These are phyloP conservation scores for Pseudachorutes palmiensis DNA, from an alignment of 1,140 invertebrate genomes.

Conservation along the genomic window DNA sequence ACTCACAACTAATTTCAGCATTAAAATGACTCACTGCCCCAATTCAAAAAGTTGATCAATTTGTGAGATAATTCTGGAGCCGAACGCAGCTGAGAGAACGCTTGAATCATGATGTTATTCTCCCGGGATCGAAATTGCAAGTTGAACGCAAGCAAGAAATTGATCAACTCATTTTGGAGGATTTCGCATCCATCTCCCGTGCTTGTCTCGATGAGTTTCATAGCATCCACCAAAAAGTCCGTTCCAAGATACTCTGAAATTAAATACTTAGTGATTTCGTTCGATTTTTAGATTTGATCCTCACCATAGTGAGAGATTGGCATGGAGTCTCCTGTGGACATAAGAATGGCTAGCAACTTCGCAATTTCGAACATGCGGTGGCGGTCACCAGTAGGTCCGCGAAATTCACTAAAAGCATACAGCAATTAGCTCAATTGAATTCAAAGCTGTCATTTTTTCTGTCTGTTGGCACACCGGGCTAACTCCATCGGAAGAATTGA, in stretches of 20 bases:
- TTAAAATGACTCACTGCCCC: constrained; percentile 60
- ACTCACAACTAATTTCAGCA: background rate
- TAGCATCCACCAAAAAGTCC: constrained; percentile 66
- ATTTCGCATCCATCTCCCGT: constrained; percentile 67
- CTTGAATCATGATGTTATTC: constrained; percentile 67
- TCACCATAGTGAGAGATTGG: constrained; percentile 70
- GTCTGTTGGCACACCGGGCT: constrained; percentile 60
- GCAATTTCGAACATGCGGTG: constrained; percentile 58
- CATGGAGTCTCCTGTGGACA: constrained; percentile 79
- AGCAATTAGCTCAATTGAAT: background rate
- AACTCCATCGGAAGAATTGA: constrained; percentile 81
- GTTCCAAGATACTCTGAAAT: constrained; percentile 62
- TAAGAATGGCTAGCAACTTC: constrained; percentile 69
- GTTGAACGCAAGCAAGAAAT: constrained; percentile 76
- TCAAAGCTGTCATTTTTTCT: too few species aligned
- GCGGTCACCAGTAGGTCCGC: too few species aligned
- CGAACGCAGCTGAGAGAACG: constrained; percentile 57
- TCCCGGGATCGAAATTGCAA: constrained; percentile 61
- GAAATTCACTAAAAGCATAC: too few species aligned
- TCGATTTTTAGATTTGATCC: constrained; percentile 16
- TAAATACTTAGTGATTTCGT: constrained; percentile 20
- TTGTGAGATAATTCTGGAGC: constrained; percentile 85
- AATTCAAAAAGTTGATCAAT: constrained; percentile 71
- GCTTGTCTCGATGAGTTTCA: constrained; percentile 71
- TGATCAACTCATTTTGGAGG: constrained; percentile 72